Evolutionary conservation across 2,113 vertebrate species (phyloP), one percentile per base, ranked within the genome.

Genomic region (Microtus ochrogaster): DNA sequence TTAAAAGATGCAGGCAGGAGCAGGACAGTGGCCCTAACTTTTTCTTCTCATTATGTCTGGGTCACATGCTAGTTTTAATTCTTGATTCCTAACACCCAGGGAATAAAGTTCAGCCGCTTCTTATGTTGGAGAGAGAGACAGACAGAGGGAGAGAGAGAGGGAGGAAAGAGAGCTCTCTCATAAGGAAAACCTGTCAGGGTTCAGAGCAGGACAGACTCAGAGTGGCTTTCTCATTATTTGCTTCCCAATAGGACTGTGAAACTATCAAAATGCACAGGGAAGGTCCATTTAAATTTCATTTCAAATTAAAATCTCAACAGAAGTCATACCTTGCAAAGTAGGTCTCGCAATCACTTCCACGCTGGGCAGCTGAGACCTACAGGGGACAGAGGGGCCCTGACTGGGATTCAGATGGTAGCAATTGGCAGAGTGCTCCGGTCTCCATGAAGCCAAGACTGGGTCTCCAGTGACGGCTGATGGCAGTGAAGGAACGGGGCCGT

Each of bases 1-100:
- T 90, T 89, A 92, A 68, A 61, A 72, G 83, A 78, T 7, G 9
- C 52, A 55, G 39, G 73, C 26, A 12, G 58, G 83, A 77, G 49
- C 4, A 8, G 36, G 39, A 86, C 8, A 73, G 39, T 90, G 76
- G 65, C 52, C 84, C 92, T 47, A 90, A 72, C 47, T 89, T 86
- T 86, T 89, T 83, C 83, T 78, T n/a, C 11, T 41, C 63, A 14
- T n/a, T 44, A 87, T 96, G 92, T 95, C 84, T 89, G 74, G 94
- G 93, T 96, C 90, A 52, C 61, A 39, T 28, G 17, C 93, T 96
- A 94, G 97, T 97, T 97, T 97, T 97, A 96, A 94, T 68, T 85
- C 70, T 61, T 83, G 41, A 76, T 96, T 96, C 81, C 97, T 94
- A 91, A 94, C 90, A 95, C 90, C 77, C 78, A 17, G 26, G 24